Evolutionary conservation across 2,113 vertebrate genomes (phyloP).

Genomic region (Oreochromis spilurus): DNA sequence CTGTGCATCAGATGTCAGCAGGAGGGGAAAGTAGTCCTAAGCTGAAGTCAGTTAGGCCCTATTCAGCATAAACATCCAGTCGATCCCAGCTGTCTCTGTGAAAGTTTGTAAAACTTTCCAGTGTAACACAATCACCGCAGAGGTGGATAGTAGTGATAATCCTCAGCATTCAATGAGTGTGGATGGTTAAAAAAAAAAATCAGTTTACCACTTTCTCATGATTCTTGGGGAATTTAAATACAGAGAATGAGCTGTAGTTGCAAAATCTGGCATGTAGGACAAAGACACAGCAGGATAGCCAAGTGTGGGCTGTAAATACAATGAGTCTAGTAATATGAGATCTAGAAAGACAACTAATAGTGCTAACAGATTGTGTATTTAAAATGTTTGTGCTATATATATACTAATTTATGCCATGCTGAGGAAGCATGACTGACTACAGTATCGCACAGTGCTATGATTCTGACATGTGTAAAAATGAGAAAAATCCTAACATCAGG

Average conservation of each 20-base stretch:
- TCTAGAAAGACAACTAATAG: not conserved
- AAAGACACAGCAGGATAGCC: not conserved
- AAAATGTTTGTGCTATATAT: not conserved
- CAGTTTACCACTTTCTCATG: not conserved
- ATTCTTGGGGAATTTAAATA: not conserved
- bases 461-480: not conserved
- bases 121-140: not conserved
- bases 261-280: not conserved
- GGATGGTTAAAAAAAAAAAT: not conserved
- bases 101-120: not conserved
- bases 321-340: not conserved
- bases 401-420: not conserved
- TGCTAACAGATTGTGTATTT: not conserved
- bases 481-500: not conserved
- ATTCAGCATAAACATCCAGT: not conserved
- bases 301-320: not conserved
- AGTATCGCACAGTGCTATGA: not conserved
- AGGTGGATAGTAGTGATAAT: not conserved
- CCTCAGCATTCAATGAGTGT: not conserved
- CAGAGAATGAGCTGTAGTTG: not conserved
- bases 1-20: not conserved
- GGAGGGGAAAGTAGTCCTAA: not conserved
- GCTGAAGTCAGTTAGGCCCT: not conserved
- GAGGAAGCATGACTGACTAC: not conserved
- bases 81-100: not conserved